Evolutionary conservation across 1,140 invertebrate genomes (phyloP).

Genomic region (Drosophila busckii): DNA sequence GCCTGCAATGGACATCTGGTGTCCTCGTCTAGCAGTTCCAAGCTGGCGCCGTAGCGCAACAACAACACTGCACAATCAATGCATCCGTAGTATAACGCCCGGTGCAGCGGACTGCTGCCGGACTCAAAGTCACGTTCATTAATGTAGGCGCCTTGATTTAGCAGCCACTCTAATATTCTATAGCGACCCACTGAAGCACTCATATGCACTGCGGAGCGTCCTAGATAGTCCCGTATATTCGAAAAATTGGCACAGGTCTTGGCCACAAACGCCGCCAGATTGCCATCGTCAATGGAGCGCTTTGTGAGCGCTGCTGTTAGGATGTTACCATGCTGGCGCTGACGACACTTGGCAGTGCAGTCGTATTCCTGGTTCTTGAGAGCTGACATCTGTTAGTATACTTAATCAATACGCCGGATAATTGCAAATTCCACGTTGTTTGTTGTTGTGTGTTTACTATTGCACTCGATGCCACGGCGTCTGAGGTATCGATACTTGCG

Average conservation of each 20-base stretch:
- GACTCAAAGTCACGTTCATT: slow-evolving; percentile 84
- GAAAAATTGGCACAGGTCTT: slow-evolving; percentile 81
- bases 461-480: not conserved
- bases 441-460: slow-evolving; percentile 18
- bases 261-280: slow-evolving; percentile 80
- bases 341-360: slow-evolving; percentile 81
- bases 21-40: slow-evolving; percentile 66
- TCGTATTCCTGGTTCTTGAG: slow-evolving; percentile 66
- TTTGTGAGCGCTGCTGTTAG: slow-evolving; percentile 81
- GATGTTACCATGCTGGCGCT: slow-evolving; percentile 80
- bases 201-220: slow-evolving; percentile 83
- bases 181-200: slow-evolving; percentile 83
- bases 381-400: slow-evolving; percentile 42
- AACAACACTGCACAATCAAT: slow-evolving; percentile 82
- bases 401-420: slow-evolving; percentile 13
- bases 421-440: slow-evolving; percentile 28
- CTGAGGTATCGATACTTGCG: slow-evolving; percentile 17
- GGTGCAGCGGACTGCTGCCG: slow-evolving; percentile 85
- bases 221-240: slow-evolving; percentile 79
- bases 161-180: slow-evolving; percentile 83
- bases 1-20: slow-evolving; percentile 60
- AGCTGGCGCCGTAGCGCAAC: slow-evolving; percentile 79
- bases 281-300: slow-evolving; percentile 77
- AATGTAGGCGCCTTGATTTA: slow-evolving; percentile 81
- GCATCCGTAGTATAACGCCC: slow-evolving; percentile 85